phyloP scores from a whole-genome alignment of 2,888 invertebrate species.

The Apamea crenata region DNA sequence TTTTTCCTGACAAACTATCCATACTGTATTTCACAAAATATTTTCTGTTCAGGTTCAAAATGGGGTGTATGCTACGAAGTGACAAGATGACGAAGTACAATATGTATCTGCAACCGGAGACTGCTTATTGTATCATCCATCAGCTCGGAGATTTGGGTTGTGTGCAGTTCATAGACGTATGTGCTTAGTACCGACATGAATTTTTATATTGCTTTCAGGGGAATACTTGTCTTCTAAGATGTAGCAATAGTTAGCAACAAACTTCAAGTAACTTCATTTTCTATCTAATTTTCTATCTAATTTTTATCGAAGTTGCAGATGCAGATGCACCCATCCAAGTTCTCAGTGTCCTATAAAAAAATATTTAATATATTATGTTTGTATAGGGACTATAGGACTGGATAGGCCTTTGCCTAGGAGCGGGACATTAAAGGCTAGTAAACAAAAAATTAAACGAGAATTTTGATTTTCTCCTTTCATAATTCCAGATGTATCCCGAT shows the following conservation, averaged over 20 bases:
- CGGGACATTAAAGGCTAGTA: no score
- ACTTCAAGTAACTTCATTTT: background rate
- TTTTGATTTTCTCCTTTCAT: background rate
- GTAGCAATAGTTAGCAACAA: background rate
- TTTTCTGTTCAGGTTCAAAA: slow-evolving; percentile 54
- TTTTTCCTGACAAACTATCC: background rate
- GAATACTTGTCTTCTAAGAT: background rate
- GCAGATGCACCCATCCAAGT: no score
- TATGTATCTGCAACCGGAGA: slow-evolving; percentile 97
- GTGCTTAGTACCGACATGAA: slow-evolving; percentile 53
- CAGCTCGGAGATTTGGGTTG: slow-evolving; percentile 97
- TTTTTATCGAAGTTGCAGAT: background rate
- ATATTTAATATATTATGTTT: background rate
- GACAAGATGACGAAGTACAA: slow-evolving; percentile 96
- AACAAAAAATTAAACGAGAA: background rate
- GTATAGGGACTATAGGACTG: background rate
- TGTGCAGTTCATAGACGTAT: slow-evolving; percentile 89
- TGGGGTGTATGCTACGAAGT: slow-evolving; percentile 93
- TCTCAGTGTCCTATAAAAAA: background rate
- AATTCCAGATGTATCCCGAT: slow-evolving; percentile 83
- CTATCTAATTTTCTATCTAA: no score
- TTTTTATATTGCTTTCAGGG: slow-evolving; percentile 5
- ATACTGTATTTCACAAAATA: background rate
- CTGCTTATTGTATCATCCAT: slow-evolving; percentile 96
- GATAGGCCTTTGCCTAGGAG: background rate